Percentiles rank a stretch among this genome's conserved stretches.
phyloP scores from a whole-genome alignment of 2,888 invertebrate species.

The Xestobium rufovillosum region DNA sequence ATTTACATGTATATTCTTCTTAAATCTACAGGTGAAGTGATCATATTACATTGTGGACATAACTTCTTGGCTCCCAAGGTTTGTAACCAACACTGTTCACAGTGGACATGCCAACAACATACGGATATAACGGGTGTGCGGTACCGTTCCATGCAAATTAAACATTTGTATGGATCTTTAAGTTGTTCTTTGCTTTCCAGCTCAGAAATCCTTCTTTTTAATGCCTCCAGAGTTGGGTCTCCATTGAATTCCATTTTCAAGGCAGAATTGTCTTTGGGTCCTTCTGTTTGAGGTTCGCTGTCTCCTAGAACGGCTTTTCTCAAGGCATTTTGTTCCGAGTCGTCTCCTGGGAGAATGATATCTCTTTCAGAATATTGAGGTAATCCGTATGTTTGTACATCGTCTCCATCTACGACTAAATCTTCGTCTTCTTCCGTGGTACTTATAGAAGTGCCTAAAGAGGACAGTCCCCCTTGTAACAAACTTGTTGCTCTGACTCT shows the following conservation, averaged over 20 bases:
- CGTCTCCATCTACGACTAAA: slow-evolving; percentile 81
- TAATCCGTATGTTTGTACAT: slow-evolving; percentile 77
- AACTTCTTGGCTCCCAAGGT: slow-evolving; percentile 77
- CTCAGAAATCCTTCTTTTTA: slow-evolving; percentile 69
- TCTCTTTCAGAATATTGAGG: slow-evolving; percentile 79
- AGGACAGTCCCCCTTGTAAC: slow-evolving; percentile 58
- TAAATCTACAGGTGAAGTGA: slow-evolving; percentile 80
- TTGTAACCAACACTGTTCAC: slow-evolving; percentile 74
- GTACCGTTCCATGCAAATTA: slow-evolving; percentile 83
- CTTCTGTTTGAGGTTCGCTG: slow-evolving; percentile 22
- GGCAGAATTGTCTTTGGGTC: slow-evolving; percentile 14
- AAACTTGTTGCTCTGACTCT: slow-evolving; percentile 67
- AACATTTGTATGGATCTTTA: slow-evolving; percentile 64
- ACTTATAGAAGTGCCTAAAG: slow-evolving; percentile 43
- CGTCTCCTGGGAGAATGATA: slow-evolving; percentile 50
- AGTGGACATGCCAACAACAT: slow-evolving; percentile 96
- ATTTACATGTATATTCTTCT: slow-evolving; percentile 78
- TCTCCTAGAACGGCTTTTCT: slow-evolving; percentile 47
- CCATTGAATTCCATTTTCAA: too few relatives aligned
- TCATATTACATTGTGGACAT: slow-evolving; percentile 93
- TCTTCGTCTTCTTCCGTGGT: slow-evolving; percentile 58
- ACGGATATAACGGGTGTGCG: slow-evolving; percentile 84
- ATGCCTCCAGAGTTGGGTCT: slow-evolving; percentile 58
- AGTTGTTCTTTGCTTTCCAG: slow-evolving; percentile 56
- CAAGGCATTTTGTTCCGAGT: slow-evolving; percentile 50